Percentiles rank a stretch among this genome's conserved stretches.
phyloP scores from a whole-genome alignment of 1,140 invertebrate species.

The Plutomurus gul region DNA sequence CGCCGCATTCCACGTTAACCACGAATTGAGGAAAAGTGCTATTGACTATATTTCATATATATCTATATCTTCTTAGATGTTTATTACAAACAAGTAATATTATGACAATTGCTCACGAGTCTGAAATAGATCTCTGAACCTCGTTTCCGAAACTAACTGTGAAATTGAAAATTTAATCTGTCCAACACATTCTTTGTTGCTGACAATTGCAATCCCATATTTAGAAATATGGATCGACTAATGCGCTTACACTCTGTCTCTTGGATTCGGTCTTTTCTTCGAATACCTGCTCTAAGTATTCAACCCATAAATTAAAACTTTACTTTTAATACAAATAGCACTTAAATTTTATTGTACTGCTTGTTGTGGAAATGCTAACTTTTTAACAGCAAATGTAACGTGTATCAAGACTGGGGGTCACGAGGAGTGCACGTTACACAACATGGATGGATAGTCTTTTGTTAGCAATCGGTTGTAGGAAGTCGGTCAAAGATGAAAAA shows the following conservation, averaged over 20 bases:
- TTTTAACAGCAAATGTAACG: neutral
- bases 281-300: constrained; percentile 20
- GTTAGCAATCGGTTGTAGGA: too few species aligned
- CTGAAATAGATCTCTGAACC: neutral
- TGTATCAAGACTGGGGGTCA: neutral
- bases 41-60: too few species aligned
- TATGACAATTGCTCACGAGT: too few species aligned
- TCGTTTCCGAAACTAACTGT: neutral
- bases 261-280: constrained; percentile 32
- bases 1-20: too few species aligned
- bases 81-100: too few species aligned
- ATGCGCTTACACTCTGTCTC: constrained; percentile 25
- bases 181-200: neutral
- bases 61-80: too few species aligned
- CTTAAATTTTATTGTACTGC: too few species aligned
- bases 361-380: too few species aligned
- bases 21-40: too few species aligned
- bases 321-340: neutral
- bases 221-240: neutral
- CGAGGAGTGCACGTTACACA: neutral
- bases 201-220: neutral
- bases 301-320: neutral
- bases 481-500: too few species aligned
- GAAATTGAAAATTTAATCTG: neutral
- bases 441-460: too few species aligned